Base-by-base conservation (phyloP, 2,797 vertebrate genomes). In the Carapus acus region DNA sequence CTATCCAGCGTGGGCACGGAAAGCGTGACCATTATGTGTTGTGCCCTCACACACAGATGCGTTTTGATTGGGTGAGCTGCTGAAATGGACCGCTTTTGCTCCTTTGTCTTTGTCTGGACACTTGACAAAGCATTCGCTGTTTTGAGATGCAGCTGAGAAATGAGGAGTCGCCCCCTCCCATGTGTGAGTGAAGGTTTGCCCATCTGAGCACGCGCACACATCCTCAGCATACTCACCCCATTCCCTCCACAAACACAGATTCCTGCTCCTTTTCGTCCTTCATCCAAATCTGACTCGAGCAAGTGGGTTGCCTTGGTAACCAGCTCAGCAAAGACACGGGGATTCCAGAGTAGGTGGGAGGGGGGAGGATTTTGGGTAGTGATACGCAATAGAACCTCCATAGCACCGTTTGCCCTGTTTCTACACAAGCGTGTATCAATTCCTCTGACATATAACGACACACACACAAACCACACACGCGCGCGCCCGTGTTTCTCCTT, bases 301-400 rank as follows among this genome's bases (percentile, higher is more conserved):
- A 21, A 58, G 55, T 6, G 0, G 31, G 81, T 86, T 85, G 66
- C 71, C 58, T 16, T 77, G 74, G 77, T 57, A 79, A 86, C 80
- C 18, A 31, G 45, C 63, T 71, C 53, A 53, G 16, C 3, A 41
- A 66, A 43, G 59, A 55, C 69, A 22, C 4, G 19, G 58, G 57
- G 70, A 63, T 43, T 56, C 36, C 1, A 18, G n/a, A n/a, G n/a
- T n/a, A 39, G 44, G 45, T 44, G 42, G 45, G 44, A 56, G 39
- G 42, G 44, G 54, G 33, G 50, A 29, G 45, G 29, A 27, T 77
- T 64, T 64, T 33, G 24, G 60, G 67, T 49, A 67, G 53, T 36
- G 9, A 49, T 53, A 47, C 64, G 46, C 33, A 58, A 63, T 5
- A 27, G 4, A 70, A 71, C 49, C 55, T 53, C 12, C 52, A 42